Evolutionary conservation across 2,113 vertebrate species (phyloP), one percentile per base, ranked within the genome.

Genomic region (Halcyon malimbica): DNA sequence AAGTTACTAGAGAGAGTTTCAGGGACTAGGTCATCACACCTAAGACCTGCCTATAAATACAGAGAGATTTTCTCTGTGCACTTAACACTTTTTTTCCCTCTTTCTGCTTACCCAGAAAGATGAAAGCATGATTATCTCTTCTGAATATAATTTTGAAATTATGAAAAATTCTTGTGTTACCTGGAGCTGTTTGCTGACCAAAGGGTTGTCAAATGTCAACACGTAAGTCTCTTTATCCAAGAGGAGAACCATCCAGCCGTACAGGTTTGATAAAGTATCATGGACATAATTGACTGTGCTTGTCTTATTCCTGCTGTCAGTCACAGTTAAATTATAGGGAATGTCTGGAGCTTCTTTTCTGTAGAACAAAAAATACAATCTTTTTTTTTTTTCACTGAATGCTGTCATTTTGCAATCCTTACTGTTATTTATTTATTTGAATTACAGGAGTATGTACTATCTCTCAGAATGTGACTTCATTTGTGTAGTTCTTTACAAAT

Each of bases 231-330:
- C 97, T 77, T 96, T 97, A 96, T 98, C 98, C 96, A 98, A 77
- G 75, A 98, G 97, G 16, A 98, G 95, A 83, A 73, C 97, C 97
- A 98, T 93, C 98, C 98, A 98, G 71, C 98, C 98, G 62, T 96
- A 59, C 6, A 37, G 56, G 48, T 98, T 93, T 89, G 98, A 98
- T 90, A 98, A 86, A 29, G 98, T 98, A 80, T 98, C 97, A 20
- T 17, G 20, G 24, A 98, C 97, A 2, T 97, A 98, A 82, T 89
- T 98, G 82, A 98, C 93, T 51, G 76, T 98, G 56, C 39, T 97
- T 60, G 95, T 97, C 81, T 97, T 97, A 90, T 98, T 98, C 88
- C 69, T 97, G 70, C 95, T 97, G 93, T 98, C 95, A 73, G 74
- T 98, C 73, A 98, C 37, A 21, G 57, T 98, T 97, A 98, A 96